Evolutionary conservation across 1,140 invertebrate species (phyloP), one percentile per base, ranked within the genome.

Genomic region (Bradynema listronoti): DNA sequence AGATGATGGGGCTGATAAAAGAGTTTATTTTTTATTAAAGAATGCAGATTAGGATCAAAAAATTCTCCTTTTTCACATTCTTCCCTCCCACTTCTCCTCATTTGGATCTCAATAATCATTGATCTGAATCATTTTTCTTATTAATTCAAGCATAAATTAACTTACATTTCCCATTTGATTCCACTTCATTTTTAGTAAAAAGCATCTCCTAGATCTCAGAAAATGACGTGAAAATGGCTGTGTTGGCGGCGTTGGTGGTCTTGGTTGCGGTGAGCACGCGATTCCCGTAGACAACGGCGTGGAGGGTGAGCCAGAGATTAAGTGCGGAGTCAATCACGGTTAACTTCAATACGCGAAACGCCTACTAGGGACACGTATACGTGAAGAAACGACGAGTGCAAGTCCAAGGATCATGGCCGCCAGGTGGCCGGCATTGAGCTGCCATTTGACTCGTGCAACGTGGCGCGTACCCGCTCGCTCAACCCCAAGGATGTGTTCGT

Each of bases 301-400:
- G 19, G 69, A 74, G 42, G 71, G 71, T 24, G 71, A 72, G 45
- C 67, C 71, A 14, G 70, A 71, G 52, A 71, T 71, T 34, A 71
- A 71, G 51, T 71, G 69, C 56, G 74, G 74, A 65, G 33, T 77
- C 73, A 6, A 78, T 77, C 41, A 77, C 76, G 25, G 65, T 77
- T 19, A 77, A 77, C 71, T 77, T 77, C 69, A 77, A 77, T 66
- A 77, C 74, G n/a, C 61, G 72, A n/a, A 77, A 77, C 42, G 63
- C 69, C 34, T 77, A 78, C 65, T 73, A 78, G 51, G 74, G 74
- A 22, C 74, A 77, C 56, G 74, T 77, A 32, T 77, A 78, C 56
- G 74, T 77, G 7, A 77, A 77, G 54, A 75, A 75, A 65, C 66
- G 47, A 51, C 24, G 76, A 66, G 5, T 77, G 74, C 58, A 59